phyloP scores from a whole-genome alignment of 2,113 vertebrate genomes.

The Pygoscelis antarcticus region DNA sequence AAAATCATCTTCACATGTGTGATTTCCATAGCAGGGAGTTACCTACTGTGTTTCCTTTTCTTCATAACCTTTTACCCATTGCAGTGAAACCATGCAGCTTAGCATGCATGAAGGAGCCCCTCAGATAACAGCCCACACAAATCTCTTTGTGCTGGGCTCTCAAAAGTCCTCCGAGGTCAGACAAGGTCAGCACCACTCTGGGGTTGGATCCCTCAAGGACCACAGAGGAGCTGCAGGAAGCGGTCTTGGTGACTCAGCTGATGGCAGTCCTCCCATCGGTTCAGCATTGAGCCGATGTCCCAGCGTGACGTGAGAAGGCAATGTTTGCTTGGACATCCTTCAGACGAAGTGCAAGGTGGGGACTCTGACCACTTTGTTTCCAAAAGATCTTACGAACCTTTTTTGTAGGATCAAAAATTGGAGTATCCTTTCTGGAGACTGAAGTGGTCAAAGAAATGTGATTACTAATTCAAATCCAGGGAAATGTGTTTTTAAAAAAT shows the following conservation, averaged over 20 bases:
- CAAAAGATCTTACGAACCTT: neutral
- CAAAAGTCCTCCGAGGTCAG: neutral
- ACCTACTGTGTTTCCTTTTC: neutral
- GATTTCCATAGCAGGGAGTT: neutral
- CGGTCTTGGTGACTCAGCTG: neutral
- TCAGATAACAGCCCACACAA: neutral
- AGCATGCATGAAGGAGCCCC: neutral
- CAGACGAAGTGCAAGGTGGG: neutral
- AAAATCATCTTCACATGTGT: neutral
- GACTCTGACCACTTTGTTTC: neutral
- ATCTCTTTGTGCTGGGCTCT: neutral
- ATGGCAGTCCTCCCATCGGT: neutral
- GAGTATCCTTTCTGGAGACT: neutral
- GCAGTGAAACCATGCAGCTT: neutral
- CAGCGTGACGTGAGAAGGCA: neutral
- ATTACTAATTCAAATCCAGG: neutral
- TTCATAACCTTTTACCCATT: neutral
- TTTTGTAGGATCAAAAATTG: neutral
- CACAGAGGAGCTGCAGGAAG: conserved; percentile 17
- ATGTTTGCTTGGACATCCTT: neutral
- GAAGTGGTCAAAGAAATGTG: neutral
- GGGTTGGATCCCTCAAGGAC: neutral
- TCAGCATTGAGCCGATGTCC: neutral
- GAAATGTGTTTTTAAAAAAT: neutral
- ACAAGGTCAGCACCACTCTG: neutral